phyloP scores from a whole-genome alignment of 2,888 invertebrate genomes.

The Fissipunctia ypsillon region DNA sequence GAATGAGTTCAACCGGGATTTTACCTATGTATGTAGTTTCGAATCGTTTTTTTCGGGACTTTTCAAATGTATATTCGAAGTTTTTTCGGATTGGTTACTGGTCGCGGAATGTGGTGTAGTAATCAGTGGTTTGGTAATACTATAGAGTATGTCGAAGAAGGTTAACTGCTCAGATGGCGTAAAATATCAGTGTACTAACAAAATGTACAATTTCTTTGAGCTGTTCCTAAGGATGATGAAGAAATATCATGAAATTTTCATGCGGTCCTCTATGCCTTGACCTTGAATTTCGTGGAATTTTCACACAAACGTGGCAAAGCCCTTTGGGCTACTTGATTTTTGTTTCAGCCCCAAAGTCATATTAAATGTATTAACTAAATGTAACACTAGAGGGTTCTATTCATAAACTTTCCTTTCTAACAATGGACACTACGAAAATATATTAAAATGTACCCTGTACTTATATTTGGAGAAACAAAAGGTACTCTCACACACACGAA shows the following conservation, averaged over 20 bases:
- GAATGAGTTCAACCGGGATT: slow-evolving; percentile 60
- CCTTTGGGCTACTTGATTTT: slow-evolving; percentile 19
- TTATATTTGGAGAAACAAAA: slow-evolving; percentile 42
- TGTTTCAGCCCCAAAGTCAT: slow-evolving; percentile 21
- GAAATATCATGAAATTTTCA: no score
- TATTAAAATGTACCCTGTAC: slow-evolving; percentile 47
- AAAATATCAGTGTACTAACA: no score
- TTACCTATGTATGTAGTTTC: slow-evolving; percentile 39
- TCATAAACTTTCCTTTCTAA: slow-evolving; percentile 35
- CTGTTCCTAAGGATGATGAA: background rate
- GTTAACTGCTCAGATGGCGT: background rate
- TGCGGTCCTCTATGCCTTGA: background rate
- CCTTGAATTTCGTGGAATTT: slow-evolving; percentile 2
- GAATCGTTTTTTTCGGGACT: slow-evolving; percentile 18
- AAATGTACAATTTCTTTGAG: background rate
- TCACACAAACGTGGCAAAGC: background rate
- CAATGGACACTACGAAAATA: slow-evolving; percentile 48
- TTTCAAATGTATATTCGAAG: slow-evolving; percentile 31
- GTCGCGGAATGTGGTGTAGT: background rate
- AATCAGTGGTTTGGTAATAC: background rate
- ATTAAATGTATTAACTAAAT: slow-evolving; percentile 51
- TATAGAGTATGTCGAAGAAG: background rate
- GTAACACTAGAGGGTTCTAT: slow-evolving; percentile 46
- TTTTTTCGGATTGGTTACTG: slow-evolving; percentile 5
- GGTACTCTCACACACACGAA: slow-evolving; percentile 16